phyloP scores from a whole-genome alignment of 2,113 vertebrate species.

The Emberiza fucata region DNA sequence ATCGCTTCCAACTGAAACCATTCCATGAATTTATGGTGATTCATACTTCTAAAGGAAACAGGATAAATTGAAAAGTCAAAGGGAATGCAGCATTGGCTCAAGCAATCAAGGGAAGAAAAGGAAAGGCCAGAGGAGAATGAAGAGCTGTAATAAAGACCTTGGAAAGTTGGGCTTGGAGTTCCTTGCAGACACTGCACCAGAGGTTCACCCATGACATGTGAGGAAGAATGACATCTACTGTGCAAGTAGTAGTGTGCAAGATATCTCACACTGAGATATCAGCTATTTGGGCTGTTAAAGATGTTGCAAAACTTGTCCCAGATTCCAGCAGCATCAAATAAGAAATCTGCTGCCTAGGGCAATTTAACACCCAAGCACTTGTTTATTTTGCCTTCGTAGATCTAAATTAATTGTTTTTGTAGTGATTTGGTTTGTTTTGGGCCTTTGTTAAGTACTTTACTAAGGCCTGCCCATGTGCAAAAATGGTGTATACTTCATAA shows the following conservation, averaged over 20 bases:
- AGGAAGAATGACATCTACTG: neutral
- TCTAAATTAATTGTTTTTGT: neutral
- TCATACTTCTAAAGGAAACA: neutral
- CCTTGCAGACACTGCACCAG: neutral
- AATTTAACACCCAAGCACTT: neutral
- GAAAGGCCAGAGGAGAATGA: neutral
- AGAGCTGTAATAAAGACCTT: neutral
- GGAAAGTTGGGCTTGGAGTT: neutral
- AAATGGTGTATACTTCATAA: neutral
- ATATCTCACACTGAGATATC: neutral
- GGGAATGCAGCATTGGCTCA: neutral
- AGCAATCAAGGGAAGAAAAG: neutral
- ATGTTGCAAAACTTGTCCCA: neutral
- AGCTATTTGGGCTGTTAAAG: neutral
- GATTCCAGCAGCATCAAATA: neutral
- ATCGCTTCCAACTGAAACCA: neutral
- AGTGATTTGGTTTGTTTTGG: neutral
- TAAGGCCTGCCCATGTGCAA: neutral
- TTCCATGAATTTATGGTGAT: neutral
- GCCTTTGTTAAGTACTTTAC: neutral
- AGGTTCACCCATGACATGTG: neutral
- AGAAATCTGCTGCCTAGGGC: neutral
- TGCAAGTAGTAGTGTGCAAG: too few relatives aligned
- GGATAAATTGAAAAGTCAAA: neutral
- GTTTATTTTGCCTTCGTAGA: neutral